Base-by-base conservation (phyloP, 2,113 vertebrate genomes). In the Ancistrus triradiatus region DNA sequence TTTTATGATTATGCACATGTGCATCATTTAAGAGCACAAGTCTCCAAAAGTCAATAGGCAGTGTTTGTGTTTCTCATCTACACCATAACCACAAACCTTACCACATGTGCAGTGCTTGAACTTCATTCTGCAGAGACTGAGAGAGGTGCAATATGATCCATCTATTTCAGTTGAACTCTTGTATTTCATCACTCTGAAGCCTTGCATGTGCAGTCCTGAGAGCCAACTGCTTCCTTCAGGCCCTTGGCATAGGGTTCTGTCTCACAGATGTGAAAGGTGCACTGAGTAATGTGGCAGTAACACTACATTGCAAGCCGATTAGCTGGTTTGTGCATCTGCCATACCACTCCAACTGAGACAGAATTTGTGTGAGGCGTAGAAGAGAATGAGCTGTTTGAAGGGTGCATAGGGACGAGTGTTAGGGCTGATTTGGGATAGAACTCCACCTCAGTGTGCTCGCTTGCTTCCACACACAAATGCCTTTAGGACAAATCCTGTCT, bases 401-500 rank as follows among this genome's bases (percentile, higher is more conserved):
- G 49, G 42, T 60, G 38, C 33, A 47, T 31, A 31, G 53, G 24
- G 22, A 58, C 33, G 28, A 66, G 43, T n/a, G 52, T 48, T 27
- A 38, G 6, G 65, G 66, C 35, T 60, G 56, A 69, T 65, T 69
- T 56, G 60, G 60, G 66, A 61, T 43, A 50, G 21, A 40, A 65
- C 61, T 69, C 35, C 61, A 65, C 61, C 58, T 59, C 44, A 7
- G 10, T 46, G 56, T 40, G 37, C 56, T 67, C 47, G 38, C 46
- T 57, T 63, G 38, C 38, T 46, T 60, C 72, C 40, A 66, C 66
- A 66, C 51, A 63, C 58, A 44, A 66, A 74, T 46, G 58, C 82
- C 84, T 84, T 76, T 77, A 76, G 83, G 84, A 83, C 61, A 81
- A 67, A 61, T 64, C 53, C 66, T 46, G 65, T 72, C 76, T 78